These are phyloP conservation scores for Chelonus insularis DNA, from an alignment of 1,140 invertebrate genomes.

Conservation along the genomic window DNA sequence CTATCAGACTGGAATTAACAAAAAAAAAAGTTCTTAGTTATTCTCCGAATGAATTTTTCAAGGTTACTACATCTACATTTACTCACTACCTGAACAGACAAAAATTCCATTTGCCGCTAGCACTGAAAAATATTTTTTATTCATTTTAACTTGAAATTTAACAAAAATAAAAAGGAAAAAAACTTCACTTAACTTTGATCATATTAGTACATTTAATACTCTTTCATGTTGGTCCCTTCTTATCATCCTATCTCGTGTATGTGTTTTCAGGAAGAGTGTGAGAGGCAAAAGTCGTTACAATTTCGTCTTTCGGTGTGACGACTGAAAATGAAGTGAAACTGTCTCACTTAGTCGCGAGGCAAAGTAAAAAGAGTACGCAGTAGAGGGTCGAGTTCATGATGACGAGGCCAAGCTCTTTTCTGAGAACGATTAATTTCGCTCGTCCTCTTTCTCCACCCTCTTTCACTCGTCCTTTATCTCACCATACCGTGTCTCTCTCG, in stretches of 20 bases:
- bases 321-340: constrained; percentile 17
- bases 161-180: too few relatives aligned
- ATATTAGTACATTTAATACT: too few relatives aligned
- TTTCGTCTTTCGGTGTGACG: constrained; percentile 2
- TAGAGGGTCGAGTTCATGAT: constrained; percentile 1
- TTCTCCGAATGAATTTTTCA: too few relatives aligned
- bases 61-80: too few relatives aligned
- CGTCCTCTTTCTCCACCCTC: neutral
- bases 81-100: too few relatives aligned
- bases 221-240: neutral
- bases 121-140: too few relatives aligned
- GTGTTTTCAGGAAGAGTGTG: constrained; percentile 11
- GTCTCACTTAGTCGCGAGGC: neutral
- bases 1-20: too few relatives aligned
- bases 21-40: too few relatives aligned
- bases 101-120: too few relatives aligned
- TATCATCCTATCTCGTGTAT: neutral
- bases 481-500: neutral
- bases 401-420: constrained; percentile 11
- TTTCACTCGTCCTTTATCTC: constrained; percentile 6
- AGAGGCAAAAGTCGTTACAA: constrained; percentile 16
- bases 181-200: too few relatives aligned
- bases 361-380: neutral
- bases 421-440: constrained; percentile 27
- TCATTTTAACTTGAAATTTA: too few relatives aligned